Conservation (phyloP, 2,888 invertebrate species). For the Lissocephala sabroskyi region DNA sequence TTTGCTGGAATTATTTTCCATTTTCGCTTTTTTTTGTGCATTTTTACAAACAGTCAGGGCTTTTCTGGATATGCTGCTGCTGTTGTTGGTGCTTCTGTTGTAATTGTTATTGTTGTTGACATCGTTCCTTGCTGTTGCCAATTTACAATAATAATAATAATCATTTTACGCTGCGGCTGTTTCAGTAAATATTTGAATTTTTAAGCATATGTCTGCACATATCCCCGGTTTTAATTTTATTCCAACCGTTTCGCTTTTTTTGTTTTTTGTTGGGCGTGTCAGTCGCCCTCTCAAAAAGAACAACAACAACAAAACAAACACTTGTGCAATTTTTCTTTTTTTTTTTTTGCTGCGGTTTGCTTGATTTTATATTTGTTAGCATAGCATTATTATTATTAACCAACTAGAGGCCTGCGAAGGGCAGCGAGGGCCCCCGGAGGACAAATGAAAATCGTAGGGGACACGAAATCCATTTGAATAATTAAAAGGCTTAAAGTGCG, state of each 20-base stretch:
- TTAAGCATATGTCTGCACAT: slow-evolving; percentile 54
- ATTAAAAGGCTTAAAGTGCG: too few relatives aligned
- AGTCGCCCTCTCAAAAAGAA: too few relatives aligned
- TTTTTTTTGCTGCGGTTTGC: slow-evolving; percentile 17
- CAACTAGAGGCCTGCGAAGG: too few relatives aligned
- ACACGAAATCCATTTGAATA: too few relatives aligned
- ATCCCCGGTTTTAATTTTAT: slow-evolving; percentile 23
- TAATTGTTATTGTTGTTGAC: not conserved
- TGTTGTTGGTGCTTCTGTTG: slow-evolving; percentile 8
- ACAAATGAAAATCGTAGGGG: too few relatives aligned
- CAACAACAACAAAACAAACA: slow-evolving; percentile 33
- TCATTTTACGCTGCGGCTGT: slow-evolving; percentile 44
- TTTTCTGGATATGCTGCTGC: not conserved
- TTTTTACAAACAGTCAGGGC: not conserved
- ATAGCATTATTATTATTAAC: too few relatives aligned
- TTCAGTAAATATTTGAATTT: slow-evolving; percentile 56
- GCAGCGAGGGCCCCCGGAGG: too few relatives aligned
- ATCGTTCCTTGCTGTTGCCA: slow-evolving; percentile 16
- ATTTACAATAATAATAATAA: slow-evolving; percentile 49
- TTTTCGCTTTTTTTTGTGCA: not conserved
- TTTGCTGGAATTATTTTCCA: slow-evolving; percentile 1
- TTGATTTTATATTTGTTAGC: too few relatives aligned
- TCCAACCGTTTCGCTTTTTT: slow-evolving; percentile 1
- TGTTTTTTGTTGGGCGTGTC: slow-evolving; percentile 17
- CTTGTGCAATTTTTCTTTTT: slow-evolving; percentile 27